A percentile compares a stretch with the other conserved stretches of the same genome.
Conservation (phyloP, 1,140 invertebrate genomes). For the Propsilocerus akamusi region DNA sequence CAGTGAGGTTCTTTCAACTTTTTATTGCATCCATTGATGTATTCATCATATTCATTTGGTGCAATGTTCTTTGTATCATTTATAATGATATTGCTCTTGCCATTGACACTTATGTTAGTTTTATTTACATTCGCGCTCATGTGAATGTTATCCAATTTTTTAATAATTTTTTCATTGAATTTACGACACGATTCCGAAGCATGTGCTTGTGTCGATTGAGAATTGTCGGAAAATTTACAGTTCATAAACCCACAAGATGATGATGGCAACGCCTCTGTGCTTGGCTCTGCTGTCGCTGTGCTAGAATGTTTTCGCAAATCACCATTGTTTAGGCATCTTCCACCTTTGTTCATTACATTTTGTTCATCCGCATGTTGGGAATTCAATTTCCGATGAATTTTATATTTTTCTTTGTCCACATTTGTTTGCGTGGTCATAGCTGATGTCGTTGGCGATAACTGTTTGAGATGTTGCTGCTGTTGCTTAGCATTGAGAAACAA, state of each 20-base stretch:
- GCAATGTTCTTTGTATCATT: constrained; percentile 1
- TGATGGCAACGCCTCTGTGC: background rate
- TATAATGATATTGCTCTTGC: constrained; percentile 1
- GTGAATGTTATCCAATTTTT: background rate
- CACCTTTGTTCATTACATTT: too few relatives aligned
- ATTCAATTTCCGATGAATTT: background rate
- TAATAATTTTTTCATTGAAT: background rate
- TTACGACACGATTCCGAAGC: background rate
- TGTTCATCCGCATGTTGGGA: too few relatives aligned
- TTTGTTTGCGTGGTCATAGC: background rate
- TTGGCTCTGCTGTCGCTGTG: background rate
- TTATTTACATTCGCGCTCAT: background rate
- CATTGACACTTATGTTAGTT: constrained; percentile 2
- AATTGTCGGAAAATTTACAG: constrained; percentile 5
- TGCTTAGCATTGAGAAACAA: background rate
- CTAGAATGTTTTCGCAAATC: background rate
- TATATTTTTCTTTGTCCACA: background rate
- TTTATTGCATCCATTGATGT: background rate
- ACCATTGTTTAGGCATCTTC: too few relatives aligned
- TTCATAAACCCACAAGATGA: constrained; percentile 11
- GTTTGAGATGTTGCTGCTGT: too few relatives aligned
- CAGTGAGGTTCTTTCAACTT: background rate
- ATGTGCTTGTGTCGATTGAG: background rate
- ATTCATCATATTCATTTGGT: background rate
- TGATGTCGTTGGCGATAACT: background rate